Evolutionary conservation across 2,888 invertebrate genomes (phyloP).

Genomic region (Apantesis nais): DNA sequence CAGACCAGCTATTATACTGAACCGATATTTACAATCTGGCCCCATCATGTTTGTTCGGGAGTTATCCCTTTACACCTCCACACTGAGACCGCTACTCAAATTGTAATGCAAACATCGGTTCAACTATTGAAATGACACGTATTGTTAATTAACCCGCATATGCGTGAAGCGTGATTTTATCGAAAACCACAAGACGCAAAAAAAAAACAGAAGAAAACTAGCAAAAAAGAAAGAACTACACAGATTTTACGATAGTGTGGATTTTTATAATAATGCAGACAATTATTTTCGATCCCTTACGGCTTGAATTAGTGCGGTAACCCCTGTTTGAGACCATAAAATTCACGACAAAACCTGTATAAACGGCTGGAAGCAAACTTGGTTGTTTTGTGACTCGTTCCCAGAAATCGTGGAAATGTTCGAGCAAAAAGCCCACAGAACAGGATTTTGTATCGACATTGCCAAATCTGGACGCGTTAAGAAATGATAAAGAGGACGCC

Average conservation of each 20-base stretch:
- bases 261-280: conserved; percentile 39
- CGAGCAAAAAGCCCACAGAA: conserved; percentile 79
- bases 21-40: conserved; percentile 74
- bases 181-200: conserved; percentile 27
- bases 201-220: conserved; percentile 23
- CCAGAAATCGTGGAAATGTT: conserved; percentile 82
- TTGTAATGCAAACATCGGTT: conserved; percentile 71
- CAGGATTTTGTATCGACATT: conserved; percentile 83
- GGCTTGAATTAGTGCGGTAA: conserved; percentile 70
- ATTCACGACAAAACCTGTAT: conserved; percentile 83
- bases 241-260: conserved; percentile 31
- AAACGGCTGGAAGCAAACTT: conserved; percentile 78
- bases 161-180: conserved; percentile 43
- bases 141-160: conserved; percentile 44
- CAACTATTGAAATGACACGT: conserved; percentile 67
- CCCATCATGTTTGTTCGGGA: conserved; percentile 77
- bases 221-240: conserved; percentile 32
- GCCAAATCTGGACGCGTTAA: conserved; percentile 84
- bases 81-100: conserved; percentile 74
- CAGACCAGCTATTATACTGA: conserved; percentile 60
- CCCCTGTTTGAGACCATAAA: conserved; percentile 74
- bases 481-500: conserved; percentile 82
- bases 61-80: conserved; percentile 81
- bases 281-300: conserved; percentile 63
- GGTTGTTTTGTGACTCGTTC: conserved; percentile 78